These are phyloP conservation scores for Parapsyche elsis DNA, from an alignment of 1,140 invertebrate species.

Conservation along the genomic window DNA sequence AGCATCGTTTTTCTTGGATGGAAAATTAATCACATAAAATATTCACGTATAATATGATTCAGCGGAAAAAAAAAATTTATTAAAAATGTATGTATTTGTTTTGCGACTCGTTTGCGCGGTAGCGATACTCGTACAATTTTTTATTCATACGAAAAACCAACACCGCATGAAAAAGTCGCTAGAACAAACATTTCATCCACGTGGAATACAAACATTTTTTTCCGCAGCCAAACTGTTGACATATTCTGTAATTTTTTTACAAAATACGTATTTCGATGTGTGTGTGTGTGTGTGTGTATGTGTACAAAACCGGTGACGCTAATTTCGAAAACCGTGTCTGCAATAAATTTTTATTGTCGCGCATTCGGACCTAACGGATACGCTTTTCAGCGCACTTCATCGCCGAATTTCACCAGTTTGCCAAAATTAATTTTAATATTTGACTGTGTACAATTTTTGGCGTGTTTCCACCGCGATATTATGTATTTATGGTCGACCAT, in stretches of 20 bases:
- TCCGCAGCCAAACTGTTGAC: constrained; percentile 6
- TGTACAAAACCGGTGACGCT: background rate
- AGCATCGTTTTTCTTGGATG: too few species aligned
- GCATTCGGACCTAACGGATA: background rate
- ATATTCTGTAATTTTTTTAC: constrained; percentile 38
- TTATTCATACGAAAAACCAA: constrained; percentile 31
- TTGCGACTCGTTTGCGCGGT: constrained; percentile 15
- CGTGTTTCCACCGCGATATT: constrained; percentile 37
- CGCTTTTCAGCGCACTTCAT: background rate
- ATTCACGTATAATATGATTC: background rate
- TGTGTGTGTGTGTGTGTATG: constrained; percentile 11
- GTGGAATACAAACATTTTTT: constrained; percentile 11
- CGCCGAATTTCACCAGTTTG: too few species aligned
- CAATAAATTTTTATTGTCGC: constrained; percentile 51
- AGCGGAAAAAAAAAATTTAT: constrained; percentile 17
- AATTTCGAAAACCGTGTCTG: constrained; percentile 44
- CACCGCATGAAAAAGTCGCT: constrained; percentile 16
- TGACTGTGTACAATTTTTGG: background rate
- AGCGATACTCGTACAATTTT: constrained; percentile 27
- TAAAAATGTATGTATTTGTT: constrained; percentile 22
- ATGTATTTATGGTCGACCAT: background rate
- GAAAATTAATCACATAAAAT: too few species aligned
- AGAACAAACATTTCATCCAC: constrained; percentile 28
- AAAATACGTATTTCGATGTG: constrained; percentile 33
- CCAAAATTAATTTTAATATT: too few species aligned